phyloP scores from a whole-genome alignment of 2,113 vertebrate genomes.

The Hyaena hyaena region DNA sequence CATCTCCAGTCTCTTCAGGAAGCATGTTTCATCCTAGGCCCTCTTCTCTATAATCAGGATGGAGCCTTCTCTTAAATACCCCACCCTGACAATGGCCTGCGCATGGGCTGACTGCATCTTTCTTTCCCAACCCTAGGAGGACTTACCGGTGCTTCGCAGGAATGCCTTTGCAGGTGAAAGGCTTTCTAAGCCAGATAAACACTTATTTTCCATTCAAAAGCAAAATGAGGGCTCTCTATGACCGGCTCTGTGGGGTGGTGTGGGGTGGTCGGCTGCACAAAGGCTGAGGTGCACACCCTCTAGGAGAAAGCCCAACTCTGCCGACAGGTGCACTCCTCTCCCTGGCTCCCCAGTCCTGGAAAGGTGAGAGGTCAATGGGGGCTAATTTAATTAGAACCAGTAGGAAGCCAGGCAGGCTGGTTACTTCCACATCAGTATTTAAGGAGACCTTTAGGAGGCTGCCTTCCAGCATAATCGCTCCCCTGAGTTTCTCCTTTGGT shows the following conservation, averaged over 20 bases:
- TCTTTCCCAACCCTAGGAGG: neutral
- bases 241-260: neutral
- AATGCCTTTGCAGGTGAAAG: neutral
- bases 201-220: neutral
- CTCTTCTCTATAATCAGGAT: neutral
- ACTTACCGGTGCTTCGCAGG: neutral
- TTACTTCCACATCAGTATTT: slow-evolving; percentile 72
- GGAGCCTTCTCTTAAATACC: neutral
- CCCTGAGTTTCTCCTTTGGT: slow-evolving; percentile 51
- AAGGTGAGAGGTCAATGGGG: slow-evolving; percentile 66
- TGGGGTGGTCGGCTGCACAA: slow-evolving; percentile 44
- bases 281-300: neutral
- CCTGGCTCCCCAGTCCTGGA: slow-evolving; percentile 54
- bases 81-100: neutral
- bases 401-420: slow-evolving; percentile 55
- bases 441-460: slow-evolving; percentile 53
- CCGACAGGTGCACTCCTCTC: neutral
- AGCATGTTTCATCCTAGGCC: neutral
- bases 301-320: neutral
- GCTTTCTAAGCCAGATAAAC: neutral
- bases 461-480: neutral
- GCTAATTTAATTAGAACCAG: slow-evolving; percentile 75
- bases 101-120: neutral
- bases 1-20: neutral
- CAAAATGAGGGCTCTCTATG: neutral